These are phyloP conservation scores for Nannoperca obscura DNA, from an alignment of 2,797 vertebrate genomes.

Conservation along the genomic window DNA sequence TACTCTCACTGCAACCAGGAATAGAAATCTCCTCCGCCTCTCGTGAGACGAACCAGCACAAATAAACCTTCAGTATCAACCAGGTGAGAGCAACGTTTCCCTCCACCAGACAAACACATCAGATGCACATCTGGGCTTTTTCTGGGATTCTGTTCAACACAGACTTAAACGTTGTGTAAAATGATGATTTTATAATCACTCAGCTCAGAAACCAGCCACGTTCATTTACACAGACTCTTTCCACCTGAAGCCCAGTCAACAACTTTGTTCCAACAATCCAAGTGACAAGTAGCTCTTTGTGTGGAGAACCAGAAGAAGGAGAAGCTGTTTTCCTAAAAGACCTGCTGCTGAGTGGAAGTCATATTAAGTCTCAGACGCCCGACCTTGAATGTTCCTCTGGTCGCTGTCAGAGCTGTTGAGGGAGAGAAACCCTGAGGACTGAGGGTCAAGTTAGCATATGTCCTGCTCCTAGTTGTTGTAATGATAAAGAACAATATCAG, in stretches of 20 bases:
- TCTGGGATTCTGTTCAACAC: no score
- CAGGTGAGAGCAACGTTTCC: neutral
- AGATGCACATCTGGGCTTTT: no score
- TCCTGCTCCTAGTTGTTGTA: no score
- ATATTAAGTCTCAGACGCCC: neutral
- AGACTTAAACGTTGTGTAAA: no score
- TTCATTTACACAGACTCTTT: no score
- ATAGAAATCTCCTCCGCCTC: no score
- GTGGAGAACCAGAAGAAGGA: slow-evolving; percentile 5
- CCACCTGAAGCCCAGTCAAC: no score
- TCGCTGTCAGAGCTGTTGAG: neutral
- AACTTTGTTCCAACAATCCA: slow-evolving; percentile 33
- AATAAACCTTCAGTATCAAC: neutral
- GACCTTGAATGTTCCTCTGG: slow-evolving; percentile 18
- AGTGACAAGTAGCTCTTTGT: slow-evolving; percentile 22
- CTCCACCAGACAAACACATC: neutral
- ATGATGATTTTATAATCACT: no score
- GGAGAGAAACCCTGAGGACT: neutral
- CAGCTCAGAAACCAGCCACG: no score
- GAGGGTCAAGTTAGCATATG: slow-evolving; percentile 1
- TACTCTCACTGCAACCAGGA: neutral
- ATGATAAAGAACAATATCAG: no score
- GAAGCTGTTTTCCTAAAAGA: slow-evolving; percentile 25
- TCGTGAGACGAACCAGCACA: no score
- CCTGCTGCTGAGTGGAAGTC: slow-evolving; percentile 17